Percentiles rank a stretch among this genome's conserved stretches.
These are phyloP conservation scores for Dromiciops gliroides DNA, from an alignment of 2,113 vertebrate species.

Conservation along the genomic window DNA sequence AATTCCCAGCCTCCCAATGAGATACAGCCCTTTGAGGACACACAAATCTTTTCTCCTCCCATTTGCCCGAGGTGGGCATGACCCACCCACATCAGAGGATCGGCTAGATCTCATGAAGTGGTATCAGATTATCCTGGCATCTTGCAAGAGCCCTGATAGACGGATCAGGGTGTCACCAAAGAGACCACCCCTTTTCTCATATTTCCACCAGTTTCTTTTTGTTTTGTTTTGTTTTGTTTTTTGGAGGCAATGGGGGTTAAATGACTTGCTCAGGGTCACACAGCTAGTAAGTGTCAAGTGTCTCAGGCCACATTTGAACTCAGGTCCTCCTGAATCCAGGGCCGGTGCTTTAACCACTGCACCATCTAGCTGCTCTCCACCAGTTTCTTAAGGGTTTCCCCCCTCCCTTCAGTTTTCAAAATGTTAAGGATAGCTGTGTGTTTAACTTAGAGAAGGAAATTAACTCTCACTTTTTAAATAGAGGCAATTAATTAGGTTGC, in stretches of 20 bases:
- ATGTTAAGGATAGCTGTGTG: background rate
- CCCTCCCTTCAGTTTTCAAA: background rate
- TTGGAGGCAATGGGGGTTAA: too few relatives aligned
- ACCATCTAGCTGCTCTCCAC: background rate
- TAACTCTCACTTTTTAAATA: background rate
- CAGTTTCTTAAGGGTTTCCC: background rate
- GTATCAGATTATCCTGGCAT: background rate
- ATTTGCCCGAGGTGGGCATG: background rate
- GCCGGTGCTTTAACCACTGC: too few relatives aligned
- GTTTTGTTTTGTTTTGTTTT: too few relatives aligned
- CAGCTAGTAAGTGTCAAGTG: too few relatives aligned
- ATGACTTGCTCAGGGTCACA: too few relatives aligned
- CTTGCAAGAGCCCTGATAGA: background rate
- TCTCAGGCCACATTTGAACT: too few relatives aligned
- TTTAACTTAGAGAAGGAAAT: background rate
- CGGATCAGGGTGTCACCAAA: background rate
- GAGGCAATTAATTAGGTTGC: background rate
- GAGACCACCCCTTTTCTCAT: background rate
- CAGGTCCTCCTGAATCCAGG: too few relatives aligned
- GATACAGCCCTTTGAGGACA: background rate
- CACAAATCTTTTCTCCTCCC: background rate
- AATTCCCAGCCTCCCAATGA: background rate
- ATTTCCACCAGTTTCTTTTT: too few relatives aligned
- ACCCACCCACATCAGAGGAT: background rate
- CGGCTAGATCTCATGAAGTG: background rate